Evolutionary conservation across 2,888 invertebrate genomes (phyloP).

Genomic region (Drosophila merina): DNA sequence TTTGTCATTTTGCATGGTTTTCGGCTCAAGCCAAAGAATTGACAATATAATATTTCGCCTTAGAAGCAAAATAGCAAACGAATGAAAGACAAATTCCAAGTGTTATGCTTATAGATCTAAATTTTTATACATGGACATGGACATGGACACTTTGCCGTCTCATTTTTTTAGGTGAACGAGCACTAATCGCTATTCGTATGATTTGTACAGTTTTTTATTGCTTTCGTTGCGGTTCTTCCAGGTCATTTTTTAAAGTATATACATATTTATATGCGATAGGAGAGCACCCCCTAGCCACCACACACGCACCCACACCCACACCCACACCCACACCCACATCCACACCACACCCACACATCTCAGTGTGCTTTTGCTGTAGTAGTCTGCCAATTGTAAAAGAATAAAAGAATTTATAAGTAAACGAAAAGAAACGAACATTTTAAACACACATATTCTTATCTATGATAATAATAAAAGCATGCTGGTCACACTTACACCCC

Average conservation of each 20-base stretch:
- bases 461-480: slow-evolving; percentile 59
- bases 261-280: slow-evolving; percentile 21
- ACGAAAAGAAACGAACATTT: slow-evolving; percentile 25
- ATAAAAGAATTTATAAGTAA: slow-evolving; percentile 73
- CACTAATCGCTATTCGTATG: slow-evolving; percentile 37
- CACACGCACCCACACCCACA: slow-evolving; percentile 37
- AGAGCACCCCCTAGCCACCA: slow-evolving; percentile 12
- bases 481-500: slow-evolving; percentile 38
- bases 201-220: slow-evolving; percentile 42
- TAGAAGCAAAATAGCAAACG: slow-evolving; percentile 67
- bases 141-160: slow-evolving; percentile 48
- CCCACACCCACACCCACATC: slow-evolving; percentile 40
- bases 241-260: slow-evolving; percentile 46
- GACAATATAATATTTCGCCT: slow-evolving; percentile 82
- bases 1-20: slow-evolving; percentile 81
- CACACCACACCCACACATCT: slow-evolving; percentile 44
- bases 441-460: slow-evolving; percentile 50
- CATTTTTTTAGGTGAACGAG: slow-evolving; percentile 49
- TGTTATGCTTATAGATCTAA: slow-evolving; percentile 77
- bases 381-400: slow-evolving; percentile 77
- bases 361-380: slow-evolving; percentile 76
- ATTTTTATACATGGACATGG: slow-evolving; percentile 65
- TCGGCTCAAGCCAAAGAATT: slow-evolving; percentile 81
- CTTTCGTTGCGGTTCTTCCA: slow-evolving; percentile 72
- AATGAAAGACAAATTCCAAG: slow-evolving; percentile 71